phyloP scores from a whole-genome alignment of 2,113 vertebrate species.

The Syngnathus typhle region DNA sequence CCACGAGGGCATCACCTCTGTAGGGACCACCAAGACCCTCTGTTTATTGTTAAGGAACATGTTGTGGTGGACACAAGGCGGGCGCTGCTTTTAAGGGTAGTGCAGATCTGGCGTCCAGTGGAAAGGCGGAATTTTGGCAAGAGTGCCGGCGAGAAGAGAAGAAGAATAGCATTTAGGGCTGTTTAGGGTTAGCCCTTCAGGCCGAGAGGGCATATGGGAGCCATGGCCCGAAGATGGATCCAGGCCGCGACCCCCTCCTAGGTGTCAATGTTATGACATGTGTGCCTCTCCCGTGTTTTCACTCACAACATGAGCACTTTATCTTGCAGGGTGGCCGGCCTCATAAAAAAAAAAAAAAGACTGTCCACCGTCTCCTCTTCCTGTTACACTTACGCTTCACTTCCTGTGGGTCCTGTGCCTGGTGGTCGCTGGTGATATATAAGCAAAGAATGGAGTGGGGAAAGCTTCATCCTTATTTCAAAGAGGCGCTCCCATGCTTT shows the following conservation, averaged over 20 bases:
- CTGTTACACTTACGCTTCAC: constrained; percentile 74
- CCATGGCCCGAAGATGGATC: constrained; percentile 56
- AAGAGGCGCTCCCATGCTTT: constrained; percentile 10
- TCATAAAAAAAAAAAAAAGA: constrained; percentile 78
- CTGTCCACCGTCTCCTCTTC: constrained; percentile 76
- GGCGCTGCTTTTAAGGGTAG: constrained; percentile 44
- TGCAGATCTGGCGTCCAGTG: constrained; percentile 21
- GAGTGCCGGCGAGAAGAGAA: constrained; percentile 7
- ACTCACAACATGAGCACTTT: constrained; percentile 86
- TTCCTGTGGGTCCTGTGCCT: constrained; percentile 70
- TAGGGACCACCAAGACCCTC: constrained; percentile 79
- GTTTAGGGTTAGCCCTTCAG: constrained; percentile 35
- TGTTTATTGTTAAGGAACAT: constrained; percentile 83
- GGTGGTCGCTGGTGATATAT: constrained; percentile 65
- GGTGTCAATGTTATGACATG: constrained; percentile 85
- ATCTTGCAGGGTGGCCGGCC: constrained; percentile 83
- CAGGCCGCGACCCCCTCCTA: constrained; percentile 58
- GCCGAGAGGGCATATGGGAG: constrained; percentile 63
- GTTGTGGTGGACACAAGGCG: constrained; percentile 67
- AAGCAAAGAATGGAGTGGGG: constrained; percentile 53
- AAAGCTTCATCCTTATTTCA: constrained; percentile 33
- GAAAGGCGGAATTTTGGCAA: constrained; percentile 7
- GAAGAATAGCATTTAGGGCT: constrained; percentile 23
- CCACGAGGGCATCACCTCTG: constrained; percentile 69
- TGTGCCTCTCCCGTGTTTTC: constrained; percentile 83